Conservation (phyloP, 2,113 vertebrate species). For the Thunnus maccoyii region DNA sequence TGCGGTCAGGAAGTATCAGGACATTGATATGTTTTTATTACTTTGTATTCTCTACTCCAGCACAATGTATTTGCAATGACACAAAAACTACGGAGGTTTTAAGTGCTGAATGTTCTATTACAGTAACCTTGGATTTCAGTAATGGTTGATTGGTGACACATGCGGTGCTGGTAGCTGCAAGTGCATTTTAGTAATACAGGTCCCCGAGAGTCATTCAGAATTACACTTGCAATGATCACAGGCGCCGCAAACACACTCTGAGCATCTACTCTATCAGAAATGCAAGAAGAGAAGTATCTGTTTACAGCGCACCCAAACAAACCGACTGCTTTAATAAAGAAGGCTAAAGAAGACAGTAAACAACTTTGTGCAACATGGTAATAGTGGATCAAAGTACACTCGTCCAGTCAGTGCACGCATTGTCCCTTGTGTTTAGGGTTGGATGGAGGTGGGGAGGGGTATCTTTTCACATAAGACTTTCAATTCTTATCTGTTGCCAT, state of each 20-base stretch:
- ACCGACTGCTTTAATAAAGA: background rate
- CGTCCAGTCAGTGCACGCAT: too few species aligned
- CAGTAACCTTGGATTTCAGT: background rate
- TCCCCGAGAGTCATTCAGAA: background rate
- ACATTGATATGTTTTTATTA: conserved; percentile 7
- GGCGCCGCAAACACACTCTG: background rate
- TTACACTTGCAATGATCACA: background rate
- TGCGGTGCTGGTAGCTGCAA: background rate
- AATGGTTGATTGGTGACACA: background rate
- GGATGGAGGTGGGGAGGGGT: too few species aligned
- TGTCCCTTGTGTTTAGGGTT: too few species aligned
- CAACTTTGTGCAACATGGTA: background rate
- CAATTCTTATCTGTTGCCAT: too few species aligned
- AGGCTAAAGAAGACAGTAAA: background rate
- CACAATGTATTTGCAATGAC: conserved; percentile 7
- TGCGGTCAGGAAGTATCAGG: conserved; percentile 16
- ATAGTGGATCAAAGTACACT: too few species aligned
- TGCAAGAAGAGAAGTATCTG: background rate
- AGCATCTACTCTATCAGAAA: background rate
- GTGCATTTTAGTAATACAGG: background rate
- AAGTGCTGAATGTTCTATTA: conserved; percentile 5
- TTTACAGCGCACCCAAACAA: conserved; percentile 14
- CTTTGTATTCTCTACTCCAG: conserved; percentile 23
- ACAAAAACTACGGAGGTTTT: background rate
- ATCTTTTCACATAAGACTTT: too few species aligned